phyloP scores from a whole-genome alignment of 2,113 vertebrate species.

The Herpetotheres cachinnans region DNA sequence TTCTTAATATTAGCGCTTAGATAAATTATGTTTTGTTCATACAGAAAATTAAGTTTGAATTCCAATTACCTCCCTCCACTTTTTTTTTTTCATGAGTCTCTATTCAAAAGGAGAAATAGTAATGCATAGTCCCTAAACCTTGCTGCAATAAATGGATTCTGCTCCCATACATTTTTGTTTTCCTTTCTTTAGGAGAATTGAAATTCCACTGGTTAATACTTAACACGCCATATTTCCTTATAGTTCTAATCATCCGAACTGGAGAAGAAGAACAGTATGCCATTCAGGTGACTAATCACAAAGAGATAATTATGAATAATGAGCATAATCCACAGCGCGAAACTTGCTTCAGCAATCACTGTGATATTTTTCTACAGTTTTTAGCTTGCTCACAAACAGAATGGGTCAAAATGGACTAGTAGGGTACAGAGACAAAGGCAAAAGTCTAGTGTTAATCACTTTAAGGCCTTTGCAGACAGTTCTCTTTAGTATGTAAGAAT shows the following conservation, averaged over 20 bases:
- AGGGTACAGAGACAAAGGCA: neutral
- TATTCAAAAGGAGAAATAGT: neutral
- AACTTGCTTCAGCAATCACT: neutral
- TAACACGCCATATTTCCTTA: neutral
- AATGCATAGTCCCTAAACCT: neutral
- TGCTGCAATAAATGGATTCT: neutral
- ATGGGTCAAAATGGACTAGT: neutral
- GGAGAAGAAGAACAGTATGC: neutral
- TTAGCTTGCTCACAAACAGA: neutral
- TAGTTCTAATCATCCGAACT: neutral
- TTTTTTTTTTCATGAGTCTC: neutral
- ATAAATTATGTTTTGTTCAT: neutral
- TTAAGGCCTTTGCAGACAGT: neutral
- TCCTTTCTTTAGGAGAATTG: neutral
- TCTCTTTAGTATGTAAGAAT: neutral
- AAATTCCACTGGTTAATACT: neutral
- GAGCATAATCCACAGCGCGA: neutral
- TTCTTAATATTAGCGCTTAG: neutral
- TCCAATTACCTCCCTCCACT: neutral
- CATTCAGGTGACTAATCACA: neutral
- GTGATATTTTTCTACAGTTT: neutral
- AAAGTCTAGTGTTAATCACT: neutral
- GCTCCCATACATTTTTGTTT: neutral
- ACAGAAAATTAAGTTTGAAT: neutral
- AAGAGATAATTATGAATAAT: neutral